Conservation (phyloP, 2,797 vertebrate species). For the Takifugu rubripes region DNA sequence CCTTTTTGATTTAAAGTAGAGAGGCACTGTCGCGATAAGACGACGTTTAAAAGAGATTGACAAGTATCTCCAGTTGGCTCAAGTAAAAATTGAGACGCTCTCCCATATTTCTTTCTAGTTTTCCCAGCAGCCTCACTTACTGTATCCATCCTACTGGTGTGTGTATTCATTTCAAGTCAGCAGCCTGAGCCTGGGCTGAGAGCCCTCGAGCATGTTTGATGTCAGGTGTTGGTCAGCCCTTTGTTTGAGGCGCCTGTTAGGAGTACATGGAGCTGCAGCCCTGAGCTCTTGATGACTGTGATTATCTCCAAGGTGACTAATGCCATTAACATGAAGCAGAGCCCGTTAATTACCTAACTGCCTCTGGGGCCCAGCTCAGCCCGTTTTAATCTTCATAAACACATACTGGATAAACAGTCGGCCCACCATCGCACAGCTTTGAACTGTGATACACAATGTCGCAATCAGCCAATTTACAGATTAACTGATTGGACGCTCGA, state of each 20-base stretch:
- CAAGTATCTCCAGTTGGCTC: neutral
- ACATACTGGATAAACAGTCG: slow-evolving; percentile 61
- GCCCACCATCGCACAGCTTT: slow-evolving; percentile 51
- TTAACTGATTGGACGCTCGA: slow-evolving; percentile 35
- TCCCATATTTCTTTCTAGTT: neutral
- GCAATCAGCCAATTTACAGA: slow-evolving; percentile 51
- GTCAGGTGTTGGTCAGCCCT: slow-evolving; percentile 24
- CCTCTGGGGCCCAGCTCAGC: slow-evolving; percentile 57
- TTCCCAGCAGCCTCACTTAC: too few species aligned
- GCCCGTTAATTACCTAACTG: slow-evolving; percentile 75
- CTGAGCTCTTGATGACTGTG: slow-evolving; percentile 50
- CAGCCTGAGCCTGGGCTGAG: too few species aligned
- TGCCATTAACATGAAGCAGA: slow-evolving; percentile 73
- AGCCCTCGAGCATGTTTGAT: slow-evolving; percentile 1
- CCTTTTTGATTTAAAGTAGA: too few species aligned
- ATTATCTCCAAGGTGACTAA: slow-evolving; percentile 77
- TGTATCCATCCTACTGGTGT: neutral
- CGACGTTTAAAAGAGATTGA: neutral
- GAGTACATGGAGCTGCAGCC: slow-evolving; percentile 44
- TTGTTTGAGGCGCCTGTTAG: slow-evolving; percentile 44
- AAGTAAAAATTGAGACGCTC: neutral
- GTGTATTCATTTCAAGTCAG: neutral
- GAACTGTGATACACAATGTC: slow-evolving; percentile 34
- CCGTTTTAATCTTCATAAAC: slow-evolving; percentile 66
- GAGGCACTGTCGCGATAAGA: neutral